A percentile compares a stretch with the other conserved stretches of the same genome.
Conservation (phyloP, 2,797 vertebrate genomes). For the Lepilemur ruficaudatus region DNA sequence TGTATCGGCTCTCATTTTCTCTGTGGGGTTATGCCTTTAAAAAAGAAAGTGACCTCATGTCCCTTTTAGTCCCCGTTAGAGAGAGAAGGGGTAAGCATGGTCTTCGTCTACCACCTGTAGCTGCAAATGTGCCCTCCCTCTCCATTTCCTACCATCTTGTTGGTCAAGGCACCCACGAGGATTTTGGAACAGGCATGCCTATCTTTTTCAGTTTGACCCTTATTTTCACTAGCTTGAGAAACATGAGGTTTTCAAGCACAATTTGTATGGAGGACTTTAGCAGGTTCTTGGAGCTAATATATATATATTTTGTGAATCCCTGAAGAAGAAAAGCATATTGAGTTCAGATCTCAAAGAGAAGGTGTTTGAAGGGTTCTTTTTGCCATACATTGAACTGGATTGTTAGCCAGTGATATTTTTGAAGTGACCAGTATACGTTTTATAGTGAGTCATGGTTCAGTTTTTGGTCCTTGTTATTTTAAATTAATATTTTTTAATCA, state of each 20-base stretch:
- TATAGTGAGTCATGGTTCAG: background rate
- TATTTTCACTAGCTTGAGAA: slow-evolving; percentile 11
- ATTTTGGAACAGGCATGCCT: background rate
- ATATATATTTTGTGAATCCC: background rate
- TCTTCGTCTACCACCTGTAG: background rate
- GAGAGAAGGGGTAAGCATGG: background rate
- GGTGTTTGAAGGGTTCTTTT: background rate
- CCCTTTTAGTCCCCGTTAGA: background rate
- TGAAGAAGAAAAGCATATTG: slow-evolving; percentile 18
- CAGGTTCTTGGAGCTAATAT: slow-evolving; percentile 14
- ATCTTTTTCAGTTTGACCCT: background rate
- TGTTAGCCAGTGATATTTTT: background rate
- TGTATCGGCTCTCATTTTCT: background rate
- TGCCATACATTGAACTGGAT: slow-evolving; percentile 25
- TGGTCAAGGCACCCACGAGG: background rate
- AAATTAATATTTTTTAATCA: background rate
- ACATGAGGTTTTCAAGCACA: background rate
- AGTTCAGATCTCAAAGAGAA: background rate
- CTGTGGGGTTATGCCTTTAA: background rate
- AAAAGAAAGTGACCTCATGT: background rate
- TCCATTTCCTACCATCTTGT: background rate
- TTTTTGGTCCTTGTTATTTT: background rate
- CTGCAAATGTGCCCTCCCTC: background rate
- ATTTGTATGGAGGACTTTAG: background rate
- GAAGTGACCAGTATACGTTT: background rate